These are phyloP conservation scores for Bambusicola thoracicus DNA, from an alignment of 2,113 vertebrate species.

Conservation along the genomic window DNA sequence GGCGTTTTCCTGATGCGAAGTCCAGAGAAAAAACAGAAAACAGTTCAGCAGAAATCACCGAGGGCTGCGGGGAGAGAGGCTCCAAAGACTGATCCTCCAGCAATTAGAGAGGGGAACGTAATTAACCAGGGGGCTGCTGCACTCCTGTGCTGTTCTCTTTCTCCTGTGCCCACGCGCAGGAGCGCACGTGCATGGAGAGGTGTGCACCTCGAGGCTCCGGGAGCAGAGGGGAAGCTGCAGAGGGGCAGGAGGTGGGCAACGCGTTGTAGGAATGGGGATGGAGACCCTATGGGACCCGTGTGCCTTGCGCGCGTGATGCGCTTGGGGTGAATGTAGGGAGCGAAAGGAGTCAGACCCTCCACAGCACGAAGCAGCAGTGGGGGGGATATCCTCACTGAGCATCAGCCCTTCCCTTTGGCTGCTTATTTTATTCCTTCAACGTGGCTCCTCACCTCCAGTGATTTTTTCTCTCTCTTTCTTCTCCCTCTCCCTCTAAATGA, in stretches of 20 bases:
- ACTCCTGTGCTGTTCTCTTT: not conserved
- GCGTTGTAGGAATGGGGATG: not conserved
- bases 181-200: not conserved
- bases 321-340: not conserved
- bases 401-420: constrained; percentile 14
- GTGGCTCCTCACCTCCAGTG: constrained; percentile 19
- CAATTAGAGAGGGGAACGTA: not conserved
- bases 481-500: constrained; percentile 39
- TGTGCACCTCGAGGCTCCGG: not conserved
- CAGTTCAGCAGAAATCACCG: not conserved
- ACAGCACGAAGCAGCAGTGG: not conserved
- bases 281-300: not conserved
- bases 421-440: not conserved
- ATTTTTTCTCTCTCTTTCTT: constrained; percentile 18
- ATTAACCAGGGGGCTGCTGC: not conserved
- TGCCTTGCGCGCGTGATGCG: not conserved
- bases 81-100: constrained; percentile 16
- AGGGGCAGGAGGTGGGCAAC: not conserved
- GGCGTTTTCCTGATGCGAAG: constrained; percentile 24
- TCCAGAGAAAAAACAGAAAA: not conserved
- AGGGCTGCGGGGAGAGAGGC: not conserved
- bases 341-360: not conserved
- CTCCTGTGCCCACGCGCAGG: accelerated
- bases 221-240: accelerated
- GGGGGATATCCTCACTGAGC: not conserved